Conservation (phyloP, 2,888 invertebrate species). For the Galeopsomyia nigrocyanea region DNA sequence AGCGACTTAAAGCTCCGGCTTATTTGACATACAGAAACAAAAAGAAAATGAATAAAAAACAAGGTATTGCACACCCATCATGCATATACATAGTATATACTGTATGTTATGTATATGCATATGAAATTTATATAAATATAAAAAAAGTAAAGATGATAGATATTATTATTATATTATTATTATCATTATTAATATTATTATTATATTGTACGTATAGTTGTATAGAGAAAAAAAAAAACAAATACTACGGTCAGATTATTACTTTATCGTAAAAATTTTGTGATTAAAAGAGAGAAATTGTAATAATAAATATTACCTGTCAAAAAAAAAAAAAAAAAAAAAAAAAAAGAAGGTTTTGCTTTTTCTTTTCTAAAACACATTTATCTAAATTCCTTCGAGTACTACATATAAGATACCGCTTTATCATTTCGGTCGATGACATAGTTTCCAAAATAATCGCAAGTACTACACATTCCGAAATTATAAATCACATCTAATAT, state of each 20-base stretch:
- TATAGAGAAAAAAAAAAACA: constrained; percentile 48
- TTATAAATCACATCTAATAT: too few relatives aligned
- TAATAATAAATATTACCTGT: constrained; percentile 49
- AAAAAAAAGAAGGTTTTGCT: too few relatives aligned
- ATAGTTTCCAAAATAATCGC: too few relatives aligned
- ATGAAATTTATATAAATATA: constrained; percentile 45
- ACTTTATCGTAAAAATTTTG: constrained; percentile 47
- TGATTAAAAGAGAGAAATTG: constrained; percentile 46
- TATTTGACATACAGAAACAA: constrained; percentile 39
- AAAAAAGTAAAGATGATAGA: constrained; percentile 43
- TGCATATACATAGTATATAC: constrained; percentile 2
- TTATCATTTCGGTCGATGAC: too few relatives aligned
- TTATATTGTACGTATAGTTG: constrained; percentile 49
- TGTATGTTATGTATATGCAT: constrained; percentile 32
- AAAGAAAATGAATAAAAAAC: constrained; percentile 18
- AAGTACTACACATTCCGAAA: too few relatives aligned
- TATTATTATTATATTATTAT: constrained; percentile 45
- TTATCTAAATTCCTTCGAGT: too few relatives aligned
- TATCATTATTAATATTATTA: constrained; percentile 37
- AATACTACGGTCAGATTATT: constrained; percentile 47
- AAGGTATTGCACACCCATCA: constrained; percentile 33
- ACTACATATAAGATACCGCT: too few relatives aligned
- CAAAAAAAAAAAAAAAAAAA: too few relatives aligned
- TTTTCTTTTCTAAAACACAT: too few relatives aligned
- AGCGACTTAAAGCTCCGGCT: constrained; percentile 46